Evolutionary conservation across 2,113 vertebrate genomes (phyloP).

Genomic region (Arenaria interpres): DNA sequence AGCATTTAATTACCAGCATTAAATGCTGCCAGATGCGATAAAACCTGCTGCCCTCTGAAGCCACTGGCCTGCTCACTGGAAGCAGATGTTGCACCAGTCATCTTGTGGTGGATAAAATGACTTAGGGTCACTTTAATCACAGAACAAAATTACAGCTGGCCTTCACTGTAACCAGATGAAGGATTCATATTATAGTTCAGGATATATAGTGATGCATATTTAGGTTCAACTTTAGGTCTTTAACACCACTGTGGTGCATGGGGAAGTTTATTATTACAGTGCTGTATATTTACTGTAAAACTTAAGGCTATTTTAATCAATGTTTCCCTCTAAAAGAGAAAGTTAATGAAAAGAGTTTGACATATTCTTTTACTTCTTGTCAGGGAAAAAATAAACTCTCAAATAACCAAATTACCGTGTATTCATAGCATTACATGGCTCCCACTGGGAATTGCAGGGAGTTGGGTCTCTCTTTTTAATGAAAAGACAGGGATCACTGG

Average conservation of each 20-base stretch:
- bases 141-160: conserved; percentile 14
- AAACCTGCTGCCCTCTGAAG: neutral
- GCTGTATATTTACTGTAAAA: neutral
- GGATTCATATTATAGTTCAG: neutral
- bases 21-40: neutral
- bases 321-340: neutral
- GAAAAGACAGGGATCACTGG: neutral
- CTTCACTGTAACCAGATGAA: neutral
- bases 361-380: neutral
- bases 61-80: neutral
- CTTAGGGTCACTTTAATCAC: neutral
- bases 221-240: neutral
- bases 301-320: neutral
- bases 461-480: neutral
- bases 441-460: neutral
- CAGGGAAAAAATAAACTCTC: neutral
- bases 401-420: neutral
- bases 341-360: neutral
- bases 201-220: neutral
- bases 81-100: conserved; percentile 13
- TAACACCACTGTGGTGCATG: neutral
- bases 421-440: neutral
- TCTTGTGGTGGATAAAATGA: conserved; percentile 11
- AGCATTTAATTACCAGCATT: neutral
- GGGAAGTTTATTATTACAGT: neutral